These are phyloP conservation scores for Peromyscus eremicus DNA, from an alignment of 2,797 vertebrate genomes.

Conservation along the genomic window DNA sequence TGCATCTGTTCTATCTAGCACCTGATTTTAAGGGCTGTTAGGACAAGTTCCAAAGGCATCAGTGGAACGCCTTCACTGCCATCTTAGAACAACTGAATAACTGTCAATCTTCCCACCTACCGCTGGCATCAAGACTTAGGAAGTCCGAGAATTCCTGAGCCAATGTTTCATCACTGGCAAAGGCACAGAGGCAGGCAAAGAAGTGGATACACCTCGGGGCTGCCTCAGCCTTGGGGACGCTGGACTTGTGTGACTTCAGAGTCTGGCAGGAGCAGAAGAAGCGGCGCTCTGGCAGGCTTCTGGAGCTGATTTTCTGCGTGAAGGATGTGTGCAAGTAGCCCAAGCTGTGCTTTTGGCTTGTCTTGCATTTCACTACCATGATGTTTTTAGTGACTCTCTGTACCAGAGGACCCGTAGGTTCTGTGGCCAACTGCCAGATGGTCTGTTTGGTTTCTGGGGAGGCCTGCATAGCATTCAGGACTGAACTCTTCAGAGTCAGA, in stretches of 20 bases:
- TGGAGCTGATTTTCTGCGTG: constrained; percentile 82
- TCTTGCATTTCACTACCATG: constrained; percentile 95
- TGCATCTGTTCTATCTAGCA: constrained; percentile 52
- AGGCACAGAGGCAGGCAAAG: constrained; percentile 96
- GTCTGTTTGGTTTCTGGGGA: constrained; percentile 91
- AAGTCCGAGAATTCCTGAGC: constrained; percentile 93
- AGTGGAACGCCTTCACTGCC: constrained; percentile 21
- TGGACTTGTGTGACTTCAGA: constrained; percentile 75
- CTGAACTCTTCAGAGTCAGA: constrained; percentile 93
- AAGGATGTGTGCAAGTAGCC: constrained; percentile 94
- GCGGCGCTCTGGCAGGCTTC: constrained; percentile 82
- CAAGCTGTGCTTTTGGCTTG: constrained; percentile 90
- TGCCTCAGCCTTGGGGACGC: constrained; percentile 71
- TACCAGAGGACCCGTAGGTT: constrained; percentile 94
- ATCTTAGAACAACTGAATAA: constrained; percentile 51
- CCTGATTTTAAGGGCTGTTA: constrained; percentile 56
- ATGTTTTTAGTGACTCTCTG: constrained; percentile 93
- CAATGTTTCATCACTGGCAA: constrained; percentile 94
- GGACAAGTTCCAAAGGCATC: constrained; percentile 52
- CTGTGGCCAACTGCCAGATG: constrained; percentile 94
- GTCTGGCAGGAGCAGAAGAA: constrained; percentile 89
- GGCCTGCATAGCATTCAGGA: constrained; percentile 92
- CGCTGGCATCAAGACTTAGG: constrained; percentile 88
- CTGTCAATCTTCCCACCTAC: constrained; percentile 85
- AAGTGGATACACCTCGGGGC: constrained; percentile 92